These are phyloP conservation scores for Erebia aethiops DNA, from an alignment of 2,888 invertebrate species.

Conservation along the genomic window DNA sequence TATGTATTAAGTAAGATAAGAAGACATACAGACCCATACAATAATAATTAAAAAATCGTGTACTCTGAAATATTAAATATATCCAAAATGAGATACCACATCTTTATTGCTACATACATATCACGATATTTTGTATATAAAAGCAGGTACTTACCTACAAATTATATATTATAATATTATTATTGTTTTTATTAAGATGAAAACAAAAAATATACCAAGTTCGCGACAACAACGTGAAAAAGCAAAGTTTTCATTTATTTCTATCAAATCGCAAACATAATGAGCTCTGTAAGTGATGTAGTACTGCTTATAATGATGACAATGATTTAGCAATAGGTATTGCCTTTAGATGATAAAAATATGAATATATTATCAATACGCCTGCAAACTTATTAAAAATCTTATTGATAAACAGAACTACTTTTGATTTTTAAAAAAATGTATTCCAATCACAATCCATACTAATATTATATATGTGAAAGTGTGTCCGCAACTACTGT, in stretches of 20 bases:
- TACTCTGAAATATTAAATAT: constrained; percentile 28
- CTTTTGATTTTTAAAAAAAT: constrained; percentile 41
- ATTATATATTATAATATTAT: constrained; percentile 16
- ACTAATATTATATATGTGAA: constrained; percentile 39
- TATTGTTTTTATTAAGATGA: constrained; percentile 16
- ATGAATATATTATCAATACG: neutral
- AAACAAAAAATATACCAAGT: constrained; percentile 25
- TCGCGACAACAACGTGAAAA: constrained; percentile 17
- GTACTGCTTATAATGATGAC: neutral
- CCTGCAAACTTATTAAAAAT: constrained; percentile 18
- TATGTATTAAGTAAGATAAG: no score
- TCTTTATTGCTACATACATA: constrained; percentile 40
- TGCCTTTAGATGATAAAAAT: neutral
- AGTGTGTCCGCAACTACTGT: no score
- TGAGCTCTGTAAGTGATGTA: constrained; percentile 6
- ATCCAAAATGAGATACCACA: constrained; percentile 30
- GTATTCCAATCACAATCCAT: constrained; percentile 37
- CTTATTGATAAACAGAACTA: constrained; percentile 20
- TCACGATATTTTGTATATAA: constrained; percentile 24
- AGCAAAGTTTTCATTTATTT: constrained; percentile 12
- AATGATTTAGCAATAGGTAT: neutral
- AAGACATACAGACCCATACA: constrained; percentile 47
- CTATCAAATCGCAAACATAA: constrained; percentile 12
- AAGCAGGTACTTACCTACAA: constrained; percentile 6
- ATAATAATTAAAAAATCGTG: constrained; percentile 32